These are phyloP conservation scores for Clistopyga incitator DNA, from an alignment of 2,888 invertebrate species.

Conservation along the genomic window DNA sequence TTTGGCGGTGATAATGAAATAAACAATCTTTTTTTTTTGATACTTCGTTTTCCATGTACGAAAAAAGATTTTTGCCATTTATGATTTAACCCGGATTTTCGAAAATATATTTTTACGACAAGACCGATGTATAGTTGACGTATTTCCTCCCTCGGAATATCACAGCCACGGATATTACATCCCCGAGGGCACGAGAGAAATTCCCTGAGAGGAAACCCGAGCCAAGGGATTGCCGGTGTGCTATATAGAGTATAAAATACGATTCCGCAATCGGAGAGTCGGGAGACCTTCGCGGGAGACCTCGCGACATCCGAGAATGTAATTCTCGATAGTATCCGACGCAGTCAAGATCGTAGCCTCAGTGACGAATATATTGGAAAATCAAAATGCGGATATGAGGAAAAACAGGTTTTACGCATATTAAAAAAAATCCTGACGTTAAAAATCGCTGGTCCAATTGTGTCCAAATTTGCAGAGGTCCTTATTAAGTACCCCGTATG, in stretches of 20 bases:
- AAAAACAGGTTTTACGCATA: not conserved
- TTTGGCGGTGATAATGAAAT: too few relatives aligned
- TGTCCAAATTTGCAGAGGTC: not conserved
- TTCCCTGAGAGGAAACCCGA: slow-evolving; percentile 44
- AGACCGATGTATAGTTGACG: not conserved
- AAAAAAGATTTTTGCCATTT: too few relatives aligned
- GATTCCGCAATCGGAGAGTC: slow-evolving; percentile 44
- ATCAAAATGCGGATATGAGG: not conserved
- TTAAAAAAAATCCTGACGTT: too few relatives aligned
- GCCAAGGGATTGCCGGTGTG: not conserved
- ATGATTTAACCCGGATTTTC: too few relatives aligned
- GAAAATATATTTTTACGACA: not conserved
- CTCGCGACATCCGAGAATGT: slow-evolving; percentile 41
- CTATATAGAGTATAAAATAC: slow-evolving; percentile 39
- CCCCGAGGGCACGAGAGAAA: slow-evolving; percentile 21
- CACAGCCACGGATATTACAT: slow-evolving; percentile 32
- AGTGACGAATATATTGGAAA: slow-evolving; percentile 10
- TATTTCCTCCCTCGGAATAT: slow-evolving; percentile 1
- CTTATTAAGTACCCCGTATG: too few relatives aligned
- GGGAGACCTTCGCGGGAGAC: slow-evolving; percentile 44
- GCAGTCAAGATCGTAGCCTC: not conserved
- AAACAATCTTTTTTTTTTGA: too few relatives aligned
- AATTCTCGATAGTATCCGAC: not conserved
- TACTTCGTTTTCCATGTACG: too few relatives aligned
- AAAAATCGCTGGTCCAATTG: not conserved